Base-by-base conservation (phyloP, 1,140 invertebrate species). In the Ceratosolen solmsi region DNA sequence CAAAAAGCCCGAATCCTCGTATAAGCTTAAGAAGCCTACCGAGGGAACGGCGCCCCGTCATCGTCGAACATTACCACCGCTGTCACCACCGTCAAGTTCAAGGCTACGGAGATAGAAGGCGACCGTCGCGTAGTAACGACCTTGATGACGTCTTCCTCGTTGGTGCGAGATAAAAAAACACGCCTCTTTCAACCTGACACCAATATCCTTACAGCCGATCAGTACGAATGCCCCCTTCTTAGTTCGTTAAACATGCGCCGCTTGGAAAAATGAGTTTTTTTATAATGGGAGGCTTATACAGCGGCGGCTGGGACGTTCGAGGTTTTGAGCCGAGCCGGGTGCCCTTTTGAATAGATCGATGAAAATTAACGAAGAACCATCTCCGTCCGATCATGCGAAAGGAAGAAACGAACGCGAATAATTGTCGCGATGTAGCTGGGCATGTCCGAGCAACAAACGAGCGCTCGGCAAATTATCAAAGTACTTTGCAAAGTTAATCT, bases 51-150 rank as follows among this genome's bases (percentile, higher is more conserved):
- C 46, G n/a, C 46, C 4, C 27, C 71, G 46, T 27, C 60, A 22
- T 54, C 41, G 27, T 33, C 38, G n/a, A n/a, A 5, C 15, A 2
- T 15, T 2, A 2, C 33, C 54, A 30, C 54, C 33, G 15, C 13
- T 15, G 22, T 20, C 51, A 30, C 68, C 68, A 36, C 63, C 9
- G 60, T 38, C 79, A 75, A 80, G 72, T 80, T 80, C 79, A 80
- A 80, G 79, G 79, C 79, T 75, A 25, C 49, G 51, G 60, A 30
- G 38, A 30, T 15, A 70, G 33, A 56, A 30, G 54, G 25, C 30
- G 60, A 41, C 58, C 25, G 72, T 33, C 51, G 51, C 72, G n/a
- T 51, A 54, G 56, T 54, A 77, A 54, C 82, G 79, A 83, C 82
- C 71, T 79, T 71, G 71, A 79, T 79, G 77, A 25, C 36, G 9